Conservation (phyloP, 2,113 vertebrate species). For the Bos indicus region DNA sequence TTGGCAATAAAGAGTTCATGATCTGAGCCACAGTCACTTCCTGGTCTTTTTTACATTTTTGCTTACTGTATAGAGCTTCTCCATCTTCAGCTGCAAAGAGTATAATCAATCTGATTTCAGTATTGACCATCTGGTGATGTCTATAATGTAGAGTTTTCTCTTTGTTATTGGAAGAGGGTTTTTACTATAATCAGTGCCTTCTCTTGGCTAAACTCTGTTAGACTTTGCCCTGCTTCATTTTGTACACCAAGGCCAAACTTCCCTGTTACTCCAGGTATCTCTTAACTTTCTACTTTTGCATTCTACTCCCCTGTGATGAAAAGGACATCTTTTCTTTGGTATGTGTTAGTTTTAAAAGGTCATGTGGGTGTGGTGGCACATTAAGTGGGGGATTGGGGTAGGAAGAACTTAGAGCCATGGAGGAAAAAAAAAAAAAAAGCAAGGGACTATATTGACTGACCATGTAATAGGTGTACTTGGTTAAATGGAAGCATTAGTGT, state of each 20-base stretch:
- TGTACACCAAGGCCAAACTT: background rate
- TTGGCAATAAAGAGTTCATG: background rate
- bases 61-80: background rate
- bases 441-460: background rate
- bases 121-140: background rate
- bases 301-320: background rate
- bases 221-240: background rate
- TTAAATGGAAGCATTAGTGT: background rate
- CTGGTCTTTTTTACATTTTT: background rate
- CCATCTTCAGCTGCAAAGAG: background rate
- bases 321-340: background rate
- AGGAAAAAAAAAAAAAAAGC: background rate
- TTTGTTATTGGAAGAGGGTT: background rate
- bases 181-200: background rate
- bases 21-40: background rate
- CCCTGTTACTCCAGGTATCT: background rate
- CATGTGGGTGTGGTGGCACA: background rate
- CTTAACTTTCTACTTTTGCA: background rate
- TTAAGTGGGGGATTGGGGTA: rapidly evolving
- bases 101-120: background rate
- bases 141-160: background rate
- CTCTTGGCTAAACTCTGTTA: background rate
- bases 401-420: background rate
- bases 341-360: background rate
- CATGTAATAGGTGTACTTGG: background rate